Base-by-base conservation (phyloP, 1,140 invertebrate genomes). In the Limonius californicus region DNA sequence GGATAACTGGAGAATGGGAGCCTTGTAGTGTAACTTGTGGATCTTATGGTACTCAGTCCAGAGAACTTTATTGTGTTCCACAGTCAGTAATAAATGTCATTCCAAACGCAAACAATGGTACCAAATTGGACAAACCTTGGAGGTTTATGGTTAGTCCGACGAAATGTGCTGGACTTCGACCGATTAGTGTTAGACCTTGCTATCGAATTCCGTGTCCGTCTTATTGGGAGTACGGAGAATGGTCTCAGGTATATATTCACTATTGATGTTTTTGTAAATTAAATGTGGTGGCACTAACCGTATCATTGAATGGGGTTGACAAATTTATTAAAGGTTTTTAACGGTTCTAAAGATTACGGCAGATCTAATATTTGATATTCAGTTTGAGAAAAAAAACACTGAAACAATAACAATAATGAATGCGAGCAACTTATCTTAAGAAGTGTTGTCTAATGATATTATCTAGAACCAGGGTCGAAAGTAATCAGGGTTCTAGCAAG, bases 151-250 rank as follows among this genome's bases (percentile, higher is more conserved):
- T 85, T 1, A 80, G 81, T 3, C 82, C 84, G 0, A 75, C 75
- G 1, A 76, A 81, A 56, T 88, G 86, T n/a, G 66, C 70, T 0
- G 67, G 57, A 2, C 55, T 65, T 2, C 73, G 76, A 59, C 85
- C 85, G 0, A 69, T 74, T 0, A 74, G 72, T 0, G 72, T 76
- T 59, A 80, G 82, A 63, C 71, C 80, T n/a, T 91, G 89, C 74
- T 84, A 82, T 68, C 74, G 80, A 45, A 69, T 79, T 23, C 80
- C 81, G 15, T 90, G 84, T 72, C 81, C 76, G 1, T 85, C 83
- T n/a, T 80, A 83, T 67, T 92, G 89, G 89, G 76, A 82, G 42
- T 82, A 80, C 55, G 79, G 79, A 21, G 73, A 83, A 0, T 91
- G 89, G 89, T 88, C 87, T 20, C 79, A 85, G 80, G 89, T 91